phyloP scores from a whole-genome alignment of 1,140 invertebrate species.

The Leptoteleia sp. region DNA sequence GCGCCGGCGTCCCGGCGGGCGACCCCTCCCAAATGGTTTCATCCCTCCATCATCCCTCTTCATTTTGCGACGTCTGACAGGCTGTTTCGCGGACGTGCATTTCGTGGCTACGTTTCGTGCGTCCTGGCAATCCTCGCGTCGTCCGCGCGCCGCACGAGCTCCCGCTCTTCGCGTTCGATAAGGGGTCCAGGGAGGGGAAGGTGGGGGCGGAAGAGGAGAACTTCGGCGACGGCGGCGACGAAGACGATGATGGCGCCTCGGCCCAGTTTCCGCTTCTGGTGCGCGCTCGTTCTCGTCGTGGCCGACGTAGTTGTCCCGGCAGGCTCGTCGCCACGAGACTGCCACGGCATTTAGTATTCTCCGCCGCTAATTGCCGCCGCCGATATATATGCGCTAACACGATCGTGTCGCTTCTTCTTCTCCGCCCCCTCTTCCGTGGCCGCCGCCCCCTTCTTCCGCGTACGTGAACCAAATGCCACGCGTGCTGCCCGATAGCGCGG shows the following conservation, averaged over 20 bases:
- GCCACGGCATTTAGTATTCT: slow-evolving; percentile 60
- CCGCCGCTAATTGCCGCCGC: slow-evolving; percentile 53
- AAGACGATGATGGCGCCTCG: slow-evolving; percentile 61
- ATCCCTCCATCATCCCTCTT: slow-evolving; percentile 60
- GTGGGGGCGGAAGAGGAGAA: slow-evolving; percentile 57
- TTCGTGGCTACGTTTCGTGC: slow-evolving; percentile 44
- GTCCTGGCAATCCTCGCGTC: slow-evolving; percentile 53
- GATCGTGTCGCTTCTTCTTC: slow-evolving; percentile 42
- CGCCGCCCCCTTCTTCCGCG: slow-evolving; percentile 44
- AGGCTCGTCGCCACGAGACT: slow-evolving; percentile 54
- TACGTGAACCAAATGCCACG: slow-evolving; percentile 68
- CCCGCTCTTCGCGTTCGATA: slow-evolving; percentile 49
- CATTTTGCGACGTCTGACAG: slow-evolving; percentile 66
- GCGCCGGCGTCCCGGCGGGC: slow-evolving; percentile 52
- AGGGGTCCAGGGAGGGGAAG: slow-evolving; percentile 40
- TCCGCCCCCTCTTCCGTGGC: slow-evolving; percentile 30
- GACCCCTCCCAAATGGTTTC: slow-evolving; percentile 58
- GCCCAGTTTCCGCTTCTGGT: slow-evolving; percentile 52
- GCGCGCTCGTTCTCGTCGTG: slow-evolving; percentile 43
- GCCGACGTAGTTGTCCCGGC: slow-evolving; percentile 45
- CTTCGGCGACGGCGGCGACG: slow-evolving; percentile 55
- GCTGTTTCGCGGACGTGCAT: slow-evolving; percentile 59
- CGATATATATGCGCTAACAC: slow-evolving; percentile 54
- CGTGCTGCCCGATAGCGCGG: slow-evolving; percentile 53
- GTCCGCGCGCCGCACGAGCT: too few relatives aligned